phyloP scores from a whole-genome alignment of 2,888 invertebrate species.

The Lasioglossum malachurum region DNA sequence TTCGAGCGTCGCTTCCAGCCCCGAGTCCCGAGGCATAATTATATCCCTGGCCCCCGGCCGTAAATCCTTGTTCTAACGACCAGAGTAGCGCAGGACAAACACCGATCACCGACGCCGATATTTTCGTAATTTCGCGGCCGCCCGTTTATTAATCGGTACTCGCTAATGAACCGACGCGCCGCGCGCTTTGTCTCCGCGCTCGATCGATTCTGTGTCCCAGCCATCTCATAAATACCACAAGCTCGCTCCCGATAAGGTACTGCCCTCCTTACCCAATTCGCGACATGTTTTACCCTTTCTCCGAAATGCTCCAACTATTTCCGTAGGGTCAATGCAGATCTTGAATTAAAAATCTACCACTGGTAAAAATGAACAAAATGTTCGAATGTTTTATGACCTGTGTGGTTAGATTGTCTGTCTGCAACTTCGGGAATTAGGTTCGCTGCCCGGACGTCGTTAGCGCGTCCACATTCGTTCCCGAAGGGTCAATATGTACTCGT shows the following conservation, averaged over 20 bases:
- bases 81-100: slow-evolving; percentile 2
- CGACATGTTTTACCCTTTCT: neutral
- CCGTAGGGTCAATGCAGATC: too few relatives aligned
- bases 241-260: neutral
- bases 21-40: slow-evolving; percentile 21
- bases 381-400: too few relatives aligned
- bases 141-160: slow-evolving; percentile 18
- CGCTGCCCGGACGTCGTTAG: too few relatives aligned
- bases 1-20: slow-evolving; percentile 13
- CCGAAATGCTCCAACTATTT: neutral
- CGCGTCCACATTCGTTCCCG: too few relatives aligned
- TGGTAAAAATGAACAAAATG: too few relatives aligned
- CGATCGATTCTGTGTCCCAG: neutral
- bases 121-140: neutral
- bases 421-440: too few relatives aligned
- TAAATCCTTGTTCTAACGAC: slow-evolving; percentile 39
- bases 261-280: neutral
- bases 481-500: too few relatives aligned
- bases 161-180: slow-evolving; percentile 19
- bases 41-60: slow-evolving; percentile 22
- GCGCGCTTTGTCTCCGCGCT: neutral
- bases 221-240: neutral
- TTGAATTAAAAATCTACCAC: too few relatives aligned
- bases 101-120: neutral
- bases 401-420: too few relatives aligned